A percentile compares a stretch with the other conserved stretches of the same genome.
Evolutionary conservation across 2,888 invertebrate genomes (phyloP).

Genomic region (Lepidocyrtinus sp.): DNA sequence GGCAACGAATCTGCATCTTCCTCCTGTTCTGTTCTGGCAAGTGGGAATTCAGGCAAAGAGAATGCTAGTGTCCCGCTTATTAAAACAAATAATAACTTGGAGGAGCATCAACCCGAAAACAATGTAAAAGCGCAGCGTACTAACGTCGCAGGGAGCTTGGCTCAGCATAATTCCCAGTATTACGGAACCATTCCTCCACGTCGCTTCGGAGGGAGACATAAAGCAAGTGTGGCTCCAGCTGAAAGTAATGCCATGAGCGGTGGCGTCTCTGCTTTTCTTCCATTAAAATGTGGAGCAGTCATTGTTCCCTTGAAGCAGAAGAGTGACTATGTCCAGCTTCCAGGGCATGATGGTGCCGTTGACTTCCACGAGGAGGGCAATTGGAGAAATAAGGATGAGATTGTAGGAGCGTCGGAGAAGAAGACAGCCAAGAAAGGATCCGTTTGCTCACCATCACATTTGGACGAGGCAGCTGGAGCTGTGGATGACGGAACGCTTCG

Average conservation of each 20-base stretch:
- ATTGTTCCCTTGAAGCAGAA: constrained; percentile 47
- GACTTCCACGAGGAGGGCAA: constrained; percentile 30
- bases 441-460: constrained; percentile 39
- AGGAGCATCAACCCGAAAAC: background rate
- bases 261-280: constrained; percentile 31
- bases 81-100: constrained; percentile 44
- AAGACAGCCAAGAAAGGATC: constrained; percentile 17
- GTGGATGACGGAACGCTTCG: constrained; percentile 38
- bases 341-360: constrained; percentile 46
- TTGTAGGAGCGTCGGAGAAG: constrained; percentile 13
- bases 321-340: constrained; percentile 49
- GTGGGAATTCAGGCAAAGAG: constrained; percentile 25
- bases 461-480: constrained; percentile 8
- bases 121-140: constrained; percentile 27
- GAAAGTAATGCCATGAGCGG: constrained; percentile 36
- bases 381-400: constrained; percentile 40
- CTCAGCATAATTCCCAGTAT: constrained; percentile 57
- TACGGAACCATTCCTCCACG: constrained; percentile 54
- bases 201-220: constrained; percentile 28
- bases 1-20: constrained; percentile 6
- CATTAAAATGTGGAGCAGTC: constrained; percentile 38
- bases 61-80: constrained; percentile 27
- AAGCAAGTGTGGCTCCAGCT: constrained; percentile 39
- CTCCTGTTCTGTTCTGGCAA: constrained; percentile 14
- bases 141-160: constrained; percentile 48